Evolutionary conservation across 2,113 vertebrate genomes (phyloP).

Genomic region (Ellobius talpinus): DNA sequence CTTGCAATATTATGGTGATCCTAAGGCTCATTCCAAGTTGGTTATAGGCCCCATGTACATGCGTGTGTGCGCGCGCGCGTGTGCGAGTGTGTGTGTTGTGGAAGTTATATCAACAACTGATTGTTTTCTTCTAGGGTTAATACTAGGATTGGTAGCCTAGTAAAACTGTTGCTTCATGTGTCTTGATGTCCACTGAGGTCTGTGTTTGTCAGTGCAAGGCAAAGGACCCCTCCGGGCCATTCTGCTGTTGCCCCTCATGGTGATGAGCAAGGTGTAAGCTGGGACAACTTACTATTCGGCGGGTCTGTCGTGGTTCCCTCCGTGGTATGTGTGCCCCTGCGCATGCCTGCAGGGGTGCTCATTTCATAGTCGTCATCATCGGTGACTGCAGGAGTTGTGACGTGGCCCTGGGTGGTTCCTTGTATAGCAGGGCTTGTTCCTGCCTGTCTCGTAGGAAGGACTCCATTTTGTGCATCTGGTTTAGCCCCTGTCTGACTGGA

Average conservation of each 20-base stretch:
- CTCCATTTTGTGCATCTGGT: not conserved
- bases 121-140: constrained; percentile 44
- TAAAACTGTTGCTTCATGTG: not conserved
- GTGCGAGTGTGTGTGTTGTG: not conserved
- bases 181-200: not conserved
- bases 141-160: not conserved
- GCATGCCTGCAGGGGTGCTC: constrained; percentile 35
- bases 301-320: constrained; percentile 3
- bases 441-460: constrained; percentile 65
- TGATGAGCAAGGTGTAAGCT: not conserved
- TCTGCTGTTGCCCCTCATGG: not conserved
- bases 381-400: not conserved
- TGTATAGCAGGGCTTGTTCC: constrained; percentile 52
- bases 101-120: not conserved
- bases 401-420: not conserved
- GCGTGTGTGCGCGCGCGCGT: not conserved
- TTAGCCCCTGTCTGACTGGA: not conserved
- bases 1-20: not conserved
- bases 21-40: not conserved
- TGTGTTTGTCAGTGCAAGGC: not conserved
- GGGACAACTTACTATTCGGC: constrained; percentile 13
- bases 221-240: not conserved
- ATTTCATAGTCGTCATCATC: not conserved
- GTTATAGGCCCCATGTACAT: not conserved
- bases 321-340: not conserved